Conservation (phyloP, 2,113 vertebrate species). For the Gnathonemus longibarbis region DNA sequence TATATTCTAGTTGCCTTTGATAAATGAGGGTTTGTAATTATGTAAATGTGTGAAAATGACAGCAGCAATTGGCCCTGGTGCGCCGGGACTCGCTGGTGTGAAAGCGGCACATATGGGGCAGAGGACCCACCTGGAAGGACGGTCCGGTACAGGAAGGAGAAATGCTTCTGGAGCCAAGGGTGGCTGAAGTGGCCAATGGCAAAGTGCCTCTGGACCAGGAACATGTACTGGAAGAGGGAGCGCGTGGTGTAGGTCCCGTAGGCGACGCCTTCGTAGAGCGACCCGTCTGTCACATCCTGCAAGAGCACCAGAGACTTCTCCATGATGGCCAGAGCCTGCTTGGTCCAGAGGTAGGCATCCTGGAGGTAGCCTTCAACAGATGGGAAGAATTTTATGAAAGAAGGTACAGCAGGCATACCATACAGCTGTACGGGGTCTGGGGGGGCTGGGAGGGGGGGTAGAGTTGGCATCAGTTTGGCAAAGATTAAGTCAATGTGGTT, state of each 20-base stretch:
- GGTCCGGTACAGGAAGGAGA: conserved; percentile 93
- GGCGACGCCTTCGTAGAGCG: conserved; percentile 91
- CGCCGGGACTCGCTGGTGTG: neutral
- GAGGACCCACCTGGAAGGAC: conserved; percentile 74
- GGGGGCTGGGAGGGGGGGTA: neutral
- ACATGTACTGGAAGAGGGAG: conserved; percentile 94
- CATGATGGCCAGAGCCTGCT: conserved; percentile 90
- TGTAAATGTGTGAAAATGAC: neutral
- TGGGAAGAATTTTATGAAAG: neutral
- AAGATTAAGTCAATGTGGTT: neutral
- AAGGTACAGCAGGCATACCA: neutral
- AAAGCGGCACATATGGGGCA: neutral
- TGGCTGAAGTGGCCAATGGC: conserved; percentile 86
- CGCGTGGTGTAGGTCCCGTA: conserved; percentile 95
- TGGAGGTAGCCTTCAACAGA: conserved; percentile 81
- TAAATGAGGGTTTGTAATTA: neutral
- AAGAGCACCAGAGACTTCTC: conserved; percentile 91
- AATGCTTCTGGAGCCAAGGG: conserved; percentile 93
- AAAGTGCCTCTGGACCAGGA: conserved; percentile 91
- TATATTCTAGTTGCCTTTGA: neutral
- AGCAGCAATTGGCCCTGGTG: neutral
- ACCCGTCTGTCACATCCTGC: conserved; percentile 85
- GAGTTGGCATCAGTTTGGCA: neutral
- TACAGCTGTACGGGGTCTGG: neutral
- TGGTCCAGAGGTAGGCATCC: conserved; percentile 94